These are phyloP conservation scores for Drosophila suboccidentalis DNA, from an alignment of 2,888 invertebrate genomes.

Conservation along the genomic window DNA sequence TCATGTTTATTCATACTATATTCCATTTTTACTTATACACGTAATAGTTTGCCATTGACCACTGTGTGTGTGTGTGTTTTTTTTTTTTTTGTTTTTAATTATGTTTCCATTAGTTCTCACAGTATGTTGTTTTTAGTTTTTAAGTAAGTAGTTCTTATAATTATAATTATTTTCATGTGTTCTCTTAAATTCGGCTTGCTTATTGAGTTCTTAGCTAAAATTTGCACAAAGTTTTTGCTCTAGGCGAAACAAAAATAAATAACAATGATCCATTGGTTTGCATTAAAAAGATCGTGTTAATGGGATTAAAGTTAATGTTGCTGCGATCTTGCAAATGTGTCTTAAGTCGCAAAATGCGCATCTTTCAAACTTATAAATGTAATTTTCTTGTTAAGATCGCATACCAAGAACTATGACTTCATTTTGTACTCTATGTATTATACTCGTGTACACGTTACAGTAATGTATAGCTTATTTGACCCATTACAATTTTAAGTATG, in stretches of 20 bases:
- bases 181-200: constrained; percentile 68
- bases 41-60: constrained; percentile 78
- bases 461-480: background rate
- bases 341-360: constrained; percentile 13
- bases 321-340: constrained; percentile 12
- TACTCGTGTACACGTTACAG: background rate
- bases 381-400: background rate
- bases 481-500: too few relatives aligned
- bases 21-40: constrained; percentile 61
- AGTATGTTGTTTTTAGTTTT: constrained; percentile 21
- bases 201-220: constrained; percentile 34
- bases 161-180: constrained; percentile 11
- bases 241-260: constrained; percentile 5
- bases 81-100: constrained; percentile 11
- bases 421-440: constrained; percentile 24
- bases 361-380: constrained; percentile 9
- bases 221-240: constrained; percentile 20
- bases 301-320: background rate
- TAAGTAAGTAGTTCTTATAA: constrained; percentile 22
- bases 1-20: constrained; percentile 44
- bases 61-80: constrained; percentile 23
- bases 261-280: background rate
- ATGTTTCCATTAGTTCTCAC: constrained; percentile 32
- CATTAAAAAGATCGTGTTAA: background rate
- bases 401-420: constrained; percentile 38